phyloP scores from a whole-genome alignment of 2,888 invertebrate species.

The Zygogramma bicolorata region DNA sequence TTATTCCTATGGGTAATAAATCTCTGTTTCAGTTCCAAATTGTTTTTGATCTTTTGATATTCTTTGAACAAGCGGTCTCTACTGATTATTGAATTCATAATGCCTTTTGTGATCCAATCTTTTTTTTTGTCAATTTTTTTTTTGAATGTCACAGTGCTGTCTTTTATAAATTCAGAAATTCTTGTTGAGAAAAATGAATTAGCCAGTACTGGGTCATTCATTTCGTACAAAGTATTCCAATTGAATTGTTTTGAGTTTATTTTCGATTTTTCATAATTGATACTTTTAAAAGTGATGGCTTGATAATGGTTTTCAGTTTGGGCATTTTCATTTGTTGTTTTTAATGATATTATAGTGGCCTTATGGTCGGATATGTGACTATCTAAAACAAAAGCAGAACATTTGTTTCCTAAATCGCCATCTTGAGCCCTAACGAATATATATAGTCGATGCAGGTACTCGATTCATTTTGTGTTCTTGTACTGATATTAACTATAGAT shows the following conservation, averaged over 20 bases:
- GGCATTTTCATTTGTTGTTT: not conserved
- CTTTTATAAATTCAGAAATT: not conserved
- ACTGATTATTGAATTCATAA: too few species aligned
- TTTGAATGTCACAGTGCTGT: not conserved
- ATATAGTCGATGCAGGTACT: conserved; percentile 9
- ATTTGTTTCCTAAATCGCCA: conserved; percentile 1
- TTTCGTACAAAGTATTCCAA: not conserved
- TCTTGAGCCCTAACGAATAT: conserved; percentile 7
- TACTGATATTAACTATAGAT: conserved; percentile 2
- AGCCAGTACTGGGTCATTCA: too few species aligned
- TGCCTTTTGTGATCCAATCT: too few species aligned
- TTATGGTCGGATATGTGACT: conserved; percentile 7
- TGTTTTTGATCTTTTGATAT: too few species aligned
- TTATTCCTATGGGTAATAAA: too few species aligned
- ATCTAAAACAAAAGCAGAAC: conserved; percentile 8
- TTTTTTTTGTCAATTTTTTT: too few species aligned
- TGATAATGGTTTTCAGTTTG: conserved; percentile 7
- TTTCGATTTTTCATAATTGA: not conserved
- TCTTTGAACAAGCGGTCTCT: too few species aligned
- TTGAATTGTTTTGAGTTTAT: not conserved
- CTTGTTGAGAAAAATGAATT: too few species aligned
- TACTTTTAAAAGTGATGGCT: not conserved
- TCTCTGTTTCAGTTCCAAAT: too few species aligned
- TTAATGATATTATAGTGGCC: not conserved
- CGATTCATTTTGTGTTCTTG: conserved; percentile 4